Evolutionary conservation across 1,140 invertebrate genomes (phyloP).

Genomic region (Pinna nobilis): DNA sequence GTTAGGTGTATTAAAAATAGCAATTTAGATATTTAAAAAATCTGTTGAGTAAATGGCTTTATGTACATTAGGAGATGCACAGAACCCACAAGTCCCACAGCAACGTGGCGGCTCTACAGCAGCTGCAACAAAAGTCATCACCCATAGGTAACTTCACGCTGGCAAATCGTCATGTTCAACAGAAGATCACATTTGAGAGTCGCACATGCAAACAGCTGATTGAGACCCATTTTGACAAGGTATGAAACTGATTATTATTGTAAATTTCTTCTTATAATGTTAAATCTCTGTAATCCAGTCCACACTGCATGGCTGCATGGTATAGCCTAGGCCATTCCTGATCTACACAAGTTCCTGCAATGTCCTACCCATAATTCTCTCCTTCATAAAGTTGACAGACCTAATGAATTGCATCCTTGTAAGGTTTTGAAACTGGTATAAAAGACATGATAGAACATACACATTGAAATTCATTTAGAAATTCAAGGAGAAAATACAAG

Average conservation of each 20-base stretch:
- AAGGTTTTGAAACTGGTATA: too few species aligned
- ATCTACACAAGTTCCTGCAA: too few species aligned
- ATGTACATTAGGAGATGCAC: conserved; percentile 34
- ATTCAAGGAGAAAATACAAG: too few species aligned
- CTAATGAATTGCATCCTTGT: too few species aligned
- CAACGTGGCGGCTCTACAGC: conserved; percentile 63
- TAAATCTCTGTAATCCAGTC: neutral
- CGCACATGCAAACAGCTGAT: conserved; percentile 90
- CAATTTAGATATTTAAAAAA: neutral
- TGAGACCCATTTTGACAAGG: conserved; percentile 87
- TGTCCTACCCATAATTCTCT: too few species aligned
- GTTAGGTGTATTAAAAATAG: too few species aligned
- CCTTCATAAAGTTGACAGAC: too few species aligned
- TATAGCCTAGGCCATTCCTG: neutral
- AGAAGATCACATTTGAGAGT: conserved; percentile 82
- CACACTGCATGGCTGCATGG: neutral
- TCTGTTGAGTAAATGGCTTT: neutral
- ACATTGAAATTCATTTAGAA: too few species aligned
- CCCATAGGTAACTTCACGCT: conserved; percentile 59
- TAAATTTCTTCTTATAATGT: neutral
- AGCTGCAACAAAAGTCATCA: conserved; percentile 70
- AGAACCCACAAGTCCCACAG: conserved; percentile 45
- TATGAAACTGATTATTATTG: conserved; percentile 70
- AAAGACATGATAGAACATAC: too few species aligned
- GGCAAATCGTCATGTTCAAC: conserved; percentile 40